These are phyloP conservation scores for Drosophila cracens DNA, from an alignment of 2,888 invertebrate genomes.

Conservation along the genomic window DNA sequence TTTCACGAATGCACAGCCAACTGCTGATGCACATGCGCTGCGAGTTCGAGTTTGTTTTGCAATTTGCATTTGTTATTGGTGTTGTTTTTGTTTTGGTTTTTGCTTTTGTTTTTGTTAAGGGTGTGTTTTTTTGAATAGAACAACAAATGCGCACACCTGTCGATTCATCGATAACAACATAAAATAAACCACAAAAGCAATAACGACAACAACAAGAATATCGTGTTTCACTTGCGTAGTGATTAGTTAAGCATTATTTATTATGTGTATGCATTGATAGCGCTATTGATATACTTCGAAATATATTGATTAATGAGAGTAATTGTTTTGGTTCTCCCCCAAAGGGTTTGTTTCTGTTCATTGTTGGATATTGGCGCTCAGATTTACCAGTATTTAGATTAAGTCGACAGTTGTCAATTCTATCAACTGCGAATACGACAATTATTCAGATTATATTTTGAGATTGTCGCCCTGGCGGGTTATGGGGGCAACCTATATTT, in stretches of 20 bases:
- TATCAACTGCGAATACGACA: constrained; percentile 13
- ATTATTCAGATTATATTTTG: constrained; percentile 52
- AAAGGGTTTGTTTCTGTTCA: constrained; percentile 19
- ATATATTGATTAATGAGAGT: constrained; percentile 26
- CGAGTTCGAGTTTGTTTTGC: constrained; percentile 30
- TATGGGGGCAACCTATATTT: constrained; percentile 53
- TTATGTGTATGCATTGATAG: constrained; percentile 22
- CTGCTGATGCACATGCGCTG: constrained; percentile 12
- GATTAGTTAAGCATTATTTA: constrained; percentile 46
- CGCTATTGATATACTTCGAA: constrained; percentile 12
- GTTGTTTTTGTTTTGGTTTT: constrained; percentile 1
- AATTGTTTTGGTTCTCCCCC: constrained; percentile 17
- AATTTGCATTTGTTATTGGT: constrained; percentile 9
- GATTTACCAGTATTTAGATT: constrained; percentile 16
- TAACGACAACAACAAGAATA: constrained; percentile 21
- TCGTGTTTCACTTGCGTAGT: constrained; percentile 28
- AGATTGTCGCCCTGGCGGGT: constrained; percentile 51
- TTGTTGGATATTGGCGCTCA: constrained; percentile 23
- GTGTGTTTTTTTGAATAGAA: constrained; percentile 26
- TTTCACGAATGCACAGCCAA: constrained; percentile 13
- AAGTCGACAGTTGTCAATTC: constrained; percentile 16
- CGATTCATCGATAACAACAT: constrained; percentile 36
- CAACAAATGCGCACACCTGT: constrained; percentile 38
- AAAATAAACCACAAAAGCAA: constrained; percentile 4
- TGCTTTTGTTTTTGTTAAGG: constrained; percentile 26